A percentile compares a stretch with the other conserved stretches of the same genome.
These are phyloP conservation scores for Zophobas atratus DNA, from an alignment of 1,140 invertebrate species.

Conservation along the genomic window DNA sequence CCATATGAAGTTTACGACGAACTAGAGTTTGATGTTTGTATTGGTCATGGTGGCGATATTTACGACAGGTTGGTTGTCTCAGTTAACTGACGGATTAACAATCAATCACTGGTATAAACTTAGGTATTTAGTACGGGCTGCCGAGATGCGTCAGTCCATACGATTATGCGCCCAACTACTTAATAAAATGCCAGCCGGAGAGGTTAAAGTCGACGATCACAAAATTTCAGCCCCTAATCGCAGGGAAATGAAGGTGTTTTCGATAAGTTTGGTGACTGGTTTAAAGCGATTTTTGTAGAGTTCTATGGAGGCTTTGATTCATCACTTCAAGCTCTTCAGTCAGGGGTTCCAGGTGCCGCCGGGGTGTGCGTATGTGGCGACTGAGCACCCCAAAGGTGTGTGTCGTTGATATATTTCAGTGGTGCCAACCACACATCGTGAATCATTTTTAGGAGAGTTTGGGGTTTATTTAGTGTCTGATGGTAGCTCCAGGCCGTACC, in stretches of 20 bases:
- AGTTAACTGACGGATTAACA: too few relatives aligned
- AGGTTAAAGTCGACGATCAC: constrained; percentile 87
- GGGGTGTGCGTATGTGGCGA: constrained; percentile 84
- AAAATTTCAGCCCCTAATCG: constrained; percentile 86
- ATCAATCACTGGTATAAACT: not conserved
- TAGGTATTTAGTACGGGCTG: constrained; percentile 72
- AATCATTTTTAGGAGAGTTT: constrained; percentile 77
- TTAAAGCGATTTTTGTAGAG: constrained; percentile 66
- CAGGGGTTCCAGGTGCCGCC: constrained; percentile 88
- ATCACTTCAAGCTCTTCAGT: constrained; percentile 90
- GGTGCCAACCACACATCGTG: not conserved
- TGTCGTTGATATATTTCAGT: too few relatives aligned
- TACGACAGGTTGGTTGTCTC: constrained; percentile 76
- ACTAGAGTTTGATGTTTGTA: constrained; percentile 89
- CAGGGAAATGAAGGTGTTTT: constrained; percentile 82
- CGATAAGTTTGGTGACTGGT: constrained; percentile 1
- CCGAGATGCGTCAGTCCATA: constrained; percentile 86
- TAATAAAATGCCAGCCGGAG: constrained; percentile 88
- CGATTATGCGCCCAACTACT: constrained; percentile 86
- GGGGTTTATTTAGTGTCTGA: constrained; percentile 91
- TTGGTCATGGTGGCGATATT: constrained; percentile 88
- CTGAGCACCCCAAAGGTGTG: constrained; percentile 83
- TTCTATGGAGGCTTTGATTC: constrained; percentile 91
- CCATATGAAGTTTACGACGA: constrained; percentile 91
- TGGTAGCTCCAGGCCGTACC: constrained; percentile 84